These are phyloP conservation scores for Anableps anableps DNA, from an alignment of 2,797 vertebrate species.

Conservation along the genomic window DNA sequence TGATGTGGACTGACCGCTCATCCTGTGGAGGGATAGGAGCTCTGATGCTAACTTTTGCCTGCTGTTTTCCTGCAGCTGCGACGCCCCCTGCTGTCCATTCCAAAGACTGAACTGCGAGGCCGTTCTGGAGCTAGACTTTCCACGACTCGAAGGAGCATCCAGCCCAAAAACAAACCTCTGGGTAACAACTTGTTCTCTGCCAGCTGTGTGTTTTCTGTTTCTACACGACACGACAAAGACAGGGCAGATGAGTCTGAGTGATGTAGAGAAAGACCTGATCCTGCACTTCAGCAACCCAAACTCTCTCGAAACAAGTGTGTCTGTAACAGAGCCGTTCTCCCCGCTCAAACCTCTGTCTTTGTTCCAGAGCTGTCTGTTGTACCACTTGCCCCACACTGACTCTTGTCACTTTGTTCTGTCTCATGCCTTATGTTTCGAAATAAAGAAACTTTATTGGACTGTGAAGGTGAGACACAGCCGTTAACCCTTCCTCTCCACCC, in stretches of 20 bases:
- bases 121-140: conserved; percentile 92
- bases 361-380: conserved; percentile 65
- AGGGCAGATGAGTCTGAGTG: neutral
- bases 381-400: conserved; percentile 72
- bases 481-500: conserved; percentile 69
- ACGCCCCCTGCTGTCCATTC: conserved; percentile 93
- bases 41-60: neutral
- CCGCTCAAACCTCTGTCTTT: conserved; percentile 58
- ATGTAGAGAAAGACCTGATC: neutral
- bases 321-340: conserved; percentile 42
- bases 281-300: conserved; percentile 31
- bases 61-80: conserved; percentile 82
- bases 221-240: neutral
- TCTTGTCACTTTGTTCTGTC: conserved; percentile 83
- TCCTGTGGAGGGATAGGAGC: neutral
- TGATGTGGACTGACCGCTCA: too few species aligned
- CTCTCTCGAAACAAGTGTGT: neutral
- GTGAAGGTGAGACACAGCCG: conserved; percentile 80
- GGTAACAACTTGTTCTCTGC: conserved; percentile 75
- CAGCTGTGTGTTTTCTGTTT: conserved; percentile 17
- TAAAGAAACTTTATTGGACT: conserved; percentile 85
- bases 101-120: conserved; percentile 89
- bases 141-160: conserved; percentile 94
- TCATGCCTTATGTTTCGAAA: conserved; percentile 75
- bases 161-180: conserved; percentile 91